Percentiles rank a stretch among this genome's conserved stretches.
Conservation (phyloP, 2,113 vertebrate genomes). For the Osmerus eperlanus region DNA sequence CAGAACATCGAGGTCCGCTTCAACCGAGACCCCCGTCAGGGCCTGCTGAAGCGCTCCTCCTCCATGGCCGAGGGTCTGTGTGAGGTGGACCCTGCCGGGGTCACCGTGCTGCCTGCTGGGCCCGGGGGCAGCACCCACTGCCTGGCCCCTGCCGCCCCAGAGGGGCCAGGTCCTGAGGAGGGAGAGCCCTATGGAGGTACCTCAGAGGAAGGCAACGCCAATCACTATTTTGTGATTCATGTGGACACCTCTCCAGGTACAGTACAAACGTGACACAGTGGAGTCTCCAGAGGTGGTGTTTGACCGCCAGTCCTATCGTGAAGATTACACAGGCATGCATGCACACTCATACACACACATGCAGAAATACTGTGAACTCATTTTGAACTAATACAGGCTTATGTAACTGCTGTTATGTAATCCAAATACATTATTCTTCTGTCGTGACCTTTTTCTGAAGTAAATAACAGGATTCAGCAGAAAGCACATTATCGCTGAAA, state of each 20-base stretch:
- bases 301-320: neutral
- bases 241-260: slow-evolving; percentile 69
- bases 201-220: slow-evolving; percentile 54
- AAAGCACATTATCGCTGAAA: neutral
- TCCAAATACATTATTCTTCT: slow-evolving; percentile 11
- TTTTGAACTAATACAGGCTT: slow-evolving; percentile 10
- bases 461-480: slow-evolving; percentile 12
- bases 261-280: neutral
- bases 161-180: slow-evolving; percentile 37
- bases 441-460: neutral
- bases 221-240: slow-evolving; percentile 72
- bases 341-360: neutral
- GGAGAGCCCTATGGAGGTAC: slow-evolving; percentile 30
- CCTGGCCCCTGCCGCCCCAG: slow-evolving; percentile 46
- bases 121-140: slow-evolving; percentile 35
- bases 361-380: neutral
- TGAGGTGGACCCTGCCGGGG: slow-evolving; percentile 55
- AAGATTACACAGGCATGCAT: neutral
- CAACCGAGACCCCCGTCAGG: slow-evolving; percentile 73
- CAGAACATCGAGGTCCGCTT: slow-evolving; percentile 86
- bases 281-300: neutral
- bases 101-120: slow-evolving; percentile 25
- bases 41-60: slow-evolving; percentile 69
- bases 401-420: slow-evolving; percentile 26
- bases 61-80: slow-evolving; percentile 72